These are phyloP conservation scores for Xiphophorus couchianus DNA, from an alignment of 2,113 vertebrate genomes.

Conservation along the genomic window DNA sequence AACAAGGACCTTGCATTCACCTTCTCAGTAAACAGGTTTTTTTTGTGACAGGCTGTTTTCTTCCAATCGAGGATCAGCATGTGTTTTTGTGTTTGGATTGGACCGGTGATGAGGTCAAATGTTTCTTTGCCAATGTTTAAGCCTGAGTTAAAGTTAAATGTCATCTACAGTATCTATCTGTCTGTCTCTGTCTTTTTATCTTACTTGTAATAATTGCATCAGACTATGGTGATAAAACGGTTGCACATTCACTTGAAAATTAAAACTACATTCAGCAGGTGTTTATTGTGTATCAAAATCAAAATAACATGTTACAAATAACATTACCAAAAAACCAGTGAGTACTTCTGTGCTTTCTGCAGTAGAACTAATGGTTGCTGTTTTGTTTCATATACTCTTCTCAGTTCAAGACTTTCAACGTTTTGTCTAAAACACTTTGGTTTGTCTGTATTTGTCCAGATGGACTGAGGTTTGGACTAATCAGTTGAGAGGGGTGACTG, in stretches of 20 bases:
- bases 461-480: constrained; percentile 29
- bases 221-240: neutral
- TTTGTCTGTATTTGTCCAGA: neutral
- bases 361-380: neutral
- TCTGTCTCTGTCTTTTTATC: neutral
- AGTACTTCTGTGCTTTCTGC: neutral
- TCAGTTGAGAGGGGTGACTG: constrained; percentile 62
- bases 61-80: constrained; percentile 2
- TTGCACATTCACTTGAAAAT: neutral
- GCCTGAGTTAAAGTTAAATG: too few species aligned
- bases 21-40: neutral
- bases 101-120: neutral
- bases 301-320: neutral
- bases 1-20: neutral
- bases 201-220: neutral
- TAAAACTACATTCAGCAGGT: neutral
- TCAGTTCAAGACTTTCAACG: too few species aligned
- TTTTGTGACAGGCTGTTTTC: constrained; percentile 14
- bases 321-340: neutral
- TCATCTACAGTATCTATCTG: too few species aligned
- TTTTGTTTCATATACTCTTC: neutral
- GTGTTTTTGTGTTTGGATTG: neutral
- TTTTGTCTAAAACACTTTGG: neutral
- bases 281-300: neutral
- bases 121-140: neutral